Base-by-base conservation (phyloP, 2,113 vertebrate genomes). In the Tragelaphus imberbis region DNA sequence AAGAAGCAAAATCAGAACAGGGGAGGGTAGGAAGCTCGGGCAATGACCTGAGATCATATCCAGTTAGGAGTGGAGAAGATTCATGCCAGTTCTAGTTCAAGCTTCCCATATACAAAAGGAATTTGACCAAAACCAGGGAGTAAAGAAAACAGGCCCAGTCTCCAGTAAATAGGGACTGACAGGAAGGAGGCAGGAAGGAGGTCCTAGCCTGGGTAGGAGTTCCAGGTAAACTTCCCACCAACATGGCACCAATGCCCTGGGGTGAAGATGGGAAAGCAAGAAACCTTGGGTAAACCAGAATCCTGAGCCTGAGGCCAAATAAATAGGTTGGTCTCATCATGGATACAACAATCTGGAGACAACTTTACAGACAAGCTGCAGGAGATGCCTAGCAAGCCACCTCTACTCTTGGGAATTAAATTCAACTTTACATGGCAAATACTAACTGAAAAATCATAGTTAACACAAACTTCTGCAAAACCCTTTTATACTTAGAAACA, bases 391-490 rank as follows among this genome's bases (percentile, higher is more conserved):
- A 51, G 6, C 55, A 95, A 61, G 27, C 44, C 7, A 40, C 84
- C n/a, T 81, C 40, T 80, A 71, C 44, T 80, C 71, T 79, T 40
- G 3, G 36, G 33, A 84, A 91, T 81, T 71, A 81, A 89, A 11
- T 25, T 36, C n/a, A 44, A 94, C 51, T 87, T 89, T 55, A 87
- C 23, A 56, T 81, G 81, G 44, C 44, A 88, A 96, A 91, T 65
- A 47, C 47, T 92, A 79, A 77, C 36, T 56, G 51, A n/a, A 59
- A 86, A 95, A 93, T 68, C 33, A 75, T 27, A 68, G n/a, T 53
- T 86, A 90, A 84, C 40, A 95, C 21, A 53, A 49, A 84, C 61
- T 28, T 88, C 93, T 80, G 86, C n/a, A 88, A 92, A 96, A 71
- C 30, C 30, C 16, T 25, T 82, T 80, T 81, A 90, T 49, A n/a